Evolutionary conservation across 2,113 vertebrate species (phyloP), one percentile per base, ranked within the genome.

Genomic region (Trinectes maculatus): DNA sequence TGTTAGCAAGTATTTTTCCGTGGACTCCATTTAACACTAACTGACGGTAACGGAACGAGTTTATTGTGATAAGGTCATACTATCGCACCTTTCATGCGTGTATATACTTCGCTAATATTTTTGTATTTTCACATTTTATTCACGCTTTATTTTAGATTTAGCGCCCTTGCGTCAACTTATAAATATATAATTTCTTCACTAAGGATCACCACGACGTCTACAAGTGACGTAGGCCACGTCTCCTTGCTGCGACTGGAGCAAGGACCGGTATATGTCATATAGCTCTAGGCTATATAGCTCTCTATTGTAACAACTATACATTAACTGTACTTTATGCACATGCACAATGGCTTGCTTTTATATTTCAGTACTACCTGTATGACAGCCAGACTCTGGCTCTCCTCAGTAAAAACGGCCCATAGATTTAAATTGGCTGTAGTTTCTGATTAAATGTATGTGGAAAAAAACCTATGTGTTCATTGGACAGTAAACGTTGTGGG

Each of bases 131-230:
- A 89, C 87, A 92, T 91, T 90, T 91, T 91, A 90, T 90, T 89
- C 67, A 79, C 71, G 64, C 47, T 75, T 89, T 89, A 75, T 92
- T 93, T 88, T 91, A 90, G 89, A 92, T 92, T 92, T 91, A 91
- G 89, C 91, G 91, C 85, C 85, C 80, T 89, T 91, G 74, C 88
- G 87, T 89, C 85, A 86, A 67, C 85, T 87, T 85, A 88, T 89
- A 90, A 89, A 89, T 89, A 89, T 82, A 90, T 84, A 82, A 89
- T 86, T 89, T 85, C 81, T 85, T 83, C 80, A 80, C 87, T 89
- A 82, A 85, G 88, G 82, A 82, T 71, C 74, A 72, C 70, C 77
- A 69, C 78, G 74, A 80, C 82, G 85, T 87, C 65, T 81, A 31
- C 7, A 8, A 3, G 26, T 88, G 83, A 88, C 89, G 86, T 70